phyloP scores from a whole-genome alignment of 2,888 invertebrate species.

The Cybosia mesomella region DNA sequence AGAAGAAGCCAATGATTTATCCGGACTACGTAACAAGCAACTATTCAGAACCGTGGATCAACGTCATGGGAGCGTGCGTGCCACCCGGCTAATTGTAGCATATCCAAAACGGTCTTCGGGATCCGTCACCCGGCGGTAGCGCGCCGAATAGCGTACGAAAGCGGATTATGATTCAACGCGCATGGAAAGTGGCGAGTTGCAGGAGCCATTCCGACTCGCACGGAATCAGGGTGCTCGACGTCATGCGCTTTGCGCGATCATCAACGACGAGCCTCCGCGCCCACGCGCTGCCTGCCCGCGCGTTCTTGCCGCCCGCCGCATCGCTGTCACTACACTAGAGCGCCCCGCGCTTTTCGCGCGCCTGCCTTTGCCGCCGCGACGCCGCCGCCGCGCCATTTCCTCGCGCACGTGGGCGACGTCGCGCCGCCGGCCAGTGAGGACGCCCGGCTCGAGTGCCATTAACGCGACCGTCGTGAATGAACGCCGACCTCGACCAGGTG shows the following conservation, averaged over 20 bases:
- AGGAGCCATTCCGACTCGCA: constrained; percentile 43
- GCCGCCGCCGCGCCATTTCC: constrained; percentile 82
- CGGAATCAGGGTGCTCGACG: constrained; percentile 48
- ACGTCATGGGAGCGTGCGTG: constrained; percentile 83
- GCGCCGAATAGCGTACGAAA: constrained; percentile 66
- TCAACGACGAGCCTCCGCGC: constrained; percentile 82
- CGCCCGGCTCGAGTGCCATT: constrained; percentile 81
- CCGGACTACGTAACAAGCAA: constrained; percentile 75
- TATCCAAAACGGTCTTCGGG: constrained; percentile 80
- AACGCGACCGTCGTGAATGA: constrained; percentile 85
- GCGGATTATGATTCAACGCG: constrained; percentile 76
- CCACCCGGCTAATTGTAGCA: constrained; percentile 81
- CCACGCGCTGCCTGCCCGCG: constrained; percentile 71
- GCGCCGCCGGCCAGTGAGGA: constrained; percentile 72
- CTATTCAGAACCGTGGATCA: constrained; percentile 70
- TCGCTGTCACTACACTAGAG: constrained; percentile 77
- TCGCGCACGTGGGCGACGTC: constrained; percentile 85
- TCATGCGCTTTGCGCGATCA: constrained; percentile 66
- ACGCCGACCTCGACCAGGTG: constrained; percentile 82
- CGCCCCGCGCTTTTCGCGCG: constrained; percentile 84
- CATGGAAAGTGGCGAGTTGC: constrained; percentile 62
- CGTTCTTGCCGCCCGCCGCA: constrained; percentile 65
- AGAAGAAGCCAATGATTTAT: constrained; percentile 75
- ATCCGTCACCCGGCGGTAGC: constrained; percentile 61
- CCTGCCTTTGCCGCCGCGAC: constrained; percentile 80